phyloP scores from a whole-genome alignment of 2,797 vertebrate genomes.

The Eremophila alpestris region DNA sequence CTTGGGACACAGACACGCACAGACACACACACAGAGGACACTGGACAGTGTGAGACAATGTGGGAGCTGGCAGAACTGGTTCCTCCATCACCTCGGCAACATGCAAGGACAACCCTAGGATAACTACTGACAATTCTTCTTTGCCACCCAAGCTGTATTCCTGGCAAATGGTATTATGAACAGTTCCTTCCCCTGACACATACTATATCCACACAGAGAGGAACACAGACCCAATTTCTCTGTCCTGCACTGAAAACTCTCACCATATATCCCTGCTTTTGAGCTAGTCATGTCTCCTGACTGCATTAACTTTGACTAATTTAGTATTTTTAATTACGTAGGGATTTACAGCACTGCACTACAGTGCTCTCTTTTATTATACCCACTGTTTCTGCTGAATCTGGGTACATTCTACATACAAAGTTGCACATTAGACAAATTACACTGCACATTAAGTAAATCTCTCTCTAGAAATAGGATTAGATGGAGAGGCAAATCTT shows the following conservation, averaged over 20 bases:
- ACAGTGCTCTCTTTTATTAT: constrained; percentile 22
- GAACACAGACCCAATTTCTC: not conserved
- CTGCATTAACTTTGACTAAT: constrained; percentile 23
- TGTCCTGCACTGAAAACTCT: not conserved
- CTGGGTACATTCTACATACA: not conserved
- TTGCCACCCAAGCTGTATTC: not conserved
- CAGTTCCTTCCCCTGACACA: not conserved
- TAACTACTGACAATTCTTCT: not conserved
- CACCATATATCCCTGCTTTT: not conserved
- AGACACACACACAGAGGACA: not conserved
- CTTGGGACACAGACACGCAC: not conserved
- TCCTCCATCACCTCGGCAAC: not conserved
- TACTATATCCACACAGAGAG: not conserved
- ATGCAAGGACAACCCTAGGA: not conserved
- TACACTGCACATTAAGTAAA: constrained; percentile 58
- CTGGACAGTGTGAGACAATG: not conserved
- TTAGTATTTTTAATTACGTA: constrained; percentile 57
- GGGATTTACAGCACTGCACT: constrained; percentile 42
- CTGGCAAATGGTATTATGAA: not conserved
- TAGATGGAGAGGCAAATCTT: constrained; percentile 49
- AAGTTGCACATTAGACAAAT: constrained; percentile 67
- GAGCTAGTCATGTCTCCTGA: not conserved
- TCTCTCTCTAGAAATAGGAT: constrained; percentile 63
- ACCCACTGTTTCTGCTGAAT: constrained; percentile 7
- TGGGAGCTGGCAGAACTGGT: not conserved